These are phyloP conservation scores for Chionis minor DNA, from an alignment of 2,113 vertebrate genomes.

Conservation along the genomic window DNA sequence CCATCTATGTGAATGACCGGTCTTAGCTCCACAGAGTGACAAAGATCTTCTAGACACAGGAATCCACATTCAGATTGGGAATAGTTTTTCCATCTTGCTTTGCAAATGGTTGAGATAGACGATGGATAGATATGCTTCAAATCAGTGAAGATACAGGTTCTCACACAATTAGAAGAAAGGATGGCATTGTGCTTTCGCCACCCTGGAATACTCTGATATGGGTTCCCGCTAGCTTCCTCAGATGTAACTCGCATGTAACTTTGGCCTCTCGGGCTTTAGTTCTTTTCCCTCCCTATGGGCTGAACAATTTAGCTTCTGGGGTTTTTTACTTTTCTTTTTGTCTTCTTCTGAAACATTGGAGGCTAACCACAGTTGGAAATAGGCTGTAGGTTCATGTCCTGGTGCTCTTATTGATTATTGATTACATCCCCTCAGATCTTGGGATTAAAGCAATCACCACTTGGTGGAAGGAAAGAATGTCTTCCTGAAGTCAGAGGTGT, in stretches of 20 bases:
- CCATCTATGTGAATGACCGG: background rate
- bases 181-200: background rate
- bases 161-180: background rate
- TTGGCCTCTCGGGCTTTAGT: background rate
- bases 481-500: background rate
- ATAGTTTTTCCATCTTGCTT: background rate
- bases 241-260: accelerated
- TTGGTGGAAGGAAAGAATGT: background rate
- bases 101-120: background rate
- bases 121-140: background rate
- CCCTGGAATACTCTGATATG: background rate
- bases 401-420: background rate
- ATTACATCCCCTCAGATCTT: background rate
- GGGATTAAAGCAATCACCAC: background rate
- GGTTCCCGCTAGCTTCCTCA: background rate
- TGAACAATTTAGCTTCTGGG: background rate
- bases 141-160: background rate
- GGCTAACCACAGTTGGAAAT: background rate
- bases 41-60: background rate
- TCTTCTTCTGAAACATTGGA: background rate
- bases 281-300: background rate
- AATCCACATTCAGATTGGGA: background rate
- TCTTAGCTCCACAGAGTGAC: background rate
- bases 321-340: background rate
- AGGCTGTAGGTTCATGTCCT: background rate